Conservation (phyloP, 2,113 vertebrate genomes). For the Sisor rabdophorus region DNA sequence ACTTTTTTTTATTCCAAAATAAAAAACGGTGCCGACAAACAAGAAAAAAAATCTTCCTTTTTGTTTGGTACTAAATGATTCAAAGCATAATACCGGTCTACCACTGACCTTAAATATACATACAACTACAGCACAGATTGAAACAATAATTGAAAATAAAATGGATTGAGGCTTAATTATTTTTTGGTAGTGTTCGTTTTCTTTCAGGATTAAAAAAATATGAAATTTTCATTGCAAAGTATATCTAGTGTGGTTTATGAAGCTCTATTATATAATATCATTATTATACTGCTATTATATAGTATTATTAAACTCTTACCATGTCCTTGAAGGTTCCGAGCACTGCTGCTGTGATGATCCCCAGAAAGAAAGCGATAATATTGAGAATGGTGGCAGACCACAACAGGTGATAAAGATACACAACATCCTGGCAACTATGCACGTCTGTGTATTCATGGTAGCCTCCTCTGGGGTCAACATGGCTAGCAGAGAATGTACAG, state of each 20-base stretch:
- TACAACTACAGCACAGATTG: no score
- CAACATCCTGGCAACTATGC: constrained; percentile 93
- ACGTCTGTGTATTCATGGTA: constrained; percentile 98
- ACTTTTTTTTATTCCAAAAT: no score
- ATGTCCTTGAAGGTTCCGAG: constrained; percentile 97
- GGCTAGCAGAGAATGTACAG: constrained; percentile 64
- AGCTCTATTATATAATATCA: background rate
- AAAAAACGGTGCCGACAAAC: no score
- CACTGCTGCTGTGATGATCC: constrained; percentile 95
- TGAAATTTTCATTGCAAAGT: no score
- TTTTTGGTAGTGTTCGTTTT: background rate
- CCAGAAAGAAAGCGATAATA: constrained; percentile 89
- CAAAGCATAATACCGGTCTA: no score
- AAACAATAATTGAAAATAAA: no score
- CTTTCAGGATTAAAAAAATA: no score
- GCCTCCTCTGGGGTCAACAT: constrained; percentile 74
- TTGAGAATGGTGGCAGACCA: constrained; percentile 97
- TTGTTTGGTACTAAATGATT: no score
- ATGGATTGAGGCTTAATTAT: background rate
- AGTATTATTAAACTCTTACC: constrained; percentile 66
- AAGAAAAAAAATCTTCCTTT: no score
- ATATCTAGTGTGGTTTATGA: background rate
- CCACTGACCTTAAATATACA: no score
- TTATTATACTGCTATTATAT: no score
- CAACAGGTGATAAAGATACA: constrained; percentile 93